phyloP scores from a whole-genome alignment of 2,113 vertebrate species.

The Sapajus apella region DNA sequence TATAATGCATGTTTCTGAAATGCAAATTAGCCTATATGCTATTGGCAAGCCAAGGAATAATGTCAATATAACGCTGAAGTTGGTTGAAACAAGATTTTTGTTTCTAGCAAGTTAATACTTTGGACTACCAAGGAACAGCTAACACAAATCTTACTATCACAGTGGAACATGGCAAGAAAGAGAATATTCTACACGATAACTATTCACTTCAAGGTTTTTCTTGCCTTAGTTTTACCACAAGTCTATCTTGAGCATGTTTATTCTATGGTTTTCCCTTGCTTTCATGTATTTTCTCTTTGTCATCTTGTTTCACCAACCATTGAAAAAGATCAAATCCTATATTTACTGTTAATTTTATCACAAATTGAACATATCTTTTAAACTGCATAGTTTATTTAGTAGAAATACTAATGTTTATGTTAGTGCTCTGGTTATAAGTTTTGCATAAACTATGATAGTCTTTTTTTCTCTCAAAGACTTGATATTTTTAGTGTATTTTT shows the following conservation, averaged over 20 bases:
- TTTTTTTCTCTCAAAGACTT: background rate
- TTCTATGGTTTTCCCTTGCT: background rate
- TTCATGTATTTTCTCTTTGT: background rate
- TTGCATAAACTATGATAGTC: background rate
- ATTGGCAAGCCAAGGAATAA: background rate
- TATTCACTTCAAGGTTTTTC: background rate
- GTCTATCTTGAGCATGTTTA: background rate
- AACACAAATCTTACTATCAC: background rate
- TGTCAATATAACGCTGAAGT: background rate
- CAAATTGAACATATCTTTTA: background rate
- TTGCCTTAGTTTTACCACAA: background rate
- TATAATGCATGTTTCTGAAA: background rate
- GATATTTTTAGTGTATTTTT: slow-evolving; percentile 16
- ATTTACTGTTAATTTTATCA: background rate
- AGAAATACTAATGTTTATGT: background rate
- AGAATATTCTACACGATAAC: background rate
- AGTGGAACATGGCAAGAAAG: background rate
- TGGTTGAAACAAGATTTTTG: background rate
- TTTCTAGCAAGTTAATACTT: background rate
- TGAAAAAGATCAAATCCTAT: background rate
- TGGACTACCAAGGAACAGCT: background rate
- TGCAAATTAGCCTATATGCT: background rate
- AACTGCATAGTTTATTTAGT: background rate
- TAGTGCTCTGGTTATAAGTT: background rate
- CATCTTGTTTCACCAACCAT: background rate